phyloP scores from a whole-genome alignment of 1,140 invertebrate genomes.

The Littorina saxatilis region DNA sequence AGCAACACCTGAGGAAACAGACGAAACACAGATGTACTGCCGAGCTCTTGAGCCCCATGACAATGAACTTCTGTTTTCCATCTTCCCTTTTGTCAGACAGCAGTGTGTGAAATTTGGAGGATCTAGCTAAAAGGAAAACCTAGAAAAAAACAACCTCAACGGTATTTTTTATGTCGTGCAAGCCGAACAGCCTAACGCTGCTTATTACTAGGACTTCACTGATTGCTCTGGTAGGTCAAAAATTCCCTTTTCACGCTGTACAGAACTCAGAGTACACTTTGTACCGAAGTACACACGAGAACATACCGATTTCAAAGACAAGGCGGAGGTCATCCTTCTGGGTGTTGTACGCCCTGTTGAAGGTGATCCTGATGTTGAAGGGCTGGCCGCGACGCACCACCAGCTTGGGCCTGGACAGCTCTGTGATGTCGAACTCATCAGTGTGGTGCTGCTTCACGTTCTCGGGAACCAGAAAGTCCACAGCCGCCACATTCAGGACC shows the following conservation, averaged over 20 bases:
- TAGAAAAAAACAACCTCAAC: background rate
- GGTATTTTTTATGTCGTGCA: background rate
- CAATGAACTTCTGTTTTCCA: no score
- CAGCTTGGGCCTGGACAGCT: slow-evolving; percentile 40
- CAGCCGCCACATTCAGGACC: slow-evolving; percentile 33
- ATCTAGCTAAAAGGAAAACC: background rate
- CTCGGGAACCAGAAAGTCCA: slow-evolving; percentile 47
- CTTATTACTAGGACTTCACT: no score
- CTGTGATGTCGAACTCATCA: slow-evolving; percentile 48
- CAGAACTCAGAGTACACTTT: background rate
- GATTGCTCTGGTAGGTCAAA: background rate
- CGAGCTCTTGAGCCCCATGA: no score
- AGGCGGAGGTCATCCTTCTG: slow-evolving; percentile 50
- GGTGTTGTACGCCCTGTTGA: slow-evolving; percentile 48
- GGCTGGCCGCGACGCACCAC: slow-evolving; percentile 53
- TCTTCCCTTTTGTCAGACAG: no score
- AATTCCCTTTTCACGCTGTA: background rate
- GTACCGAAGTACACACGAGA: slow-evolving; percentile 40
- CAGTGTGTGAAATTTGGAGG: no score
- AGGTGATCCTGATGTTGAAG: slow-evolving; percentile 47
- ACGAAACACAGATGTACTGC: no score
- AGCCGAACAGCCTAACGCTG: background rate
- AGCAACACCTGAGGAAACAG: background rate
- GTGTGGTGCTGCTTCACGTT: slow-evolving; percentile 51
- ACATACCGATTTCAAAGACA: no score